A percentile compares a stretch with the other conserved stretches of the same genome.
These are phyloP conservation scores for Melanotaenia boesemani DNA, from an alignment of 2,797 vertebrate species.

Conservation along the genomic window DNA sequence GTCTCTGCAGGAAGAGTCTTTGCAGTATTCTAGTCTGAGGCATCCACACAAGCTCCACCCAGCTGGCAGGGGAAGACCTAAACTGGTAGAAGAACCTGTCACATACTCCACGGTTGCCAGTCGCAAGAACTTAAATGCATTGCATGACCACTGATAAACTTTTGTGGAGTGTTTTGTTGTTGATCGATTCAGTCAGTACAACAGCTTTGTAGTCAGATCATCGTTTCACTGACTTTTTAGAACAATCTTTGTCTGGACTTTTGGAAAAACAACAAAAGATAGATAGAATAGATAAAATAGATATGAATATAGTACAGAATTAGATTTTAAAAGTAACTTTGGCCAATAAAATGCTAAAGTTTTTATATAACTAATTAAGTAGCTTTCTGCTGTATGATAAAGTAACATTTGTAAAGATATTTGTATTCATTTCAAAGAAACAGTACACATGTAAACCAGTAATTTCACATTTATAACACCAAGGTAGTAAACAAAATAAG, in stretches of 20 bases:
- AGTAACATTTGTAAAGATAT: too few relatives aligned
- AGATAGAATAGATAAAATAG: too few relatives aligned
- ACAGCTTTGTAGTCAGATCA: background rate
- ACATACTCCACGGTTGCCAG: slow-evolving; percentile 45
- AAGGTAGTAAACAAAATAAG: too few relatives aligned
- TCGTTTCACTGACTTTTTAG: too few relatives aligned
- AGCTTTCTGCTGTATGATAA: too few relatives aligned
- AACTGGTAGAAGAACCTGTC: slow-evolving; percentile 41
- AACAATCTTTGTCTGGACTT: too few relatives aligned
- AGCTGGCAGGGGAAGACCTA: background rate
- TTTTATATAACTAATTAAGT: too few relatives aligned
- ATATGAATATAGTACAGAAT: background rate
- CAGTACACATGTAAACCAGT: too few relatives aligned
- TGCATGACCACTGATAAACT: background rate
- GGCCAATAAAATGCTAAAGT: background rate
- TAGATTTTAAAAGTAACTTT: background rate
- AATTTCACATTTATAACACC: too few relatives aligned
- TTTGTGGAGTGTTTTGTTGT: too few relatives aligned
- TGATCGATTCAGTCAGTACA: background rate
- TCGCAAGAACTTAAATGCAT: background rate
- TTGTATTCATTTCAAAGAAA: too few relatives aligned
- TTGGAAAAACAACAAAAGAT: too few relatives aligned
- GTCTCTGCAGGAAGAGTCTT: slow-evolving; percentile 43
- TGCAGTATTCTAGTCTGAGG: slow-evolving; percentile 70
- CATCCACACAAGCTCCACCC: slow-evolving; percentile 36